Conservation (phyloP, 2,797 vertebrate species). For the Melanotaenia trifasciata region DNA sequence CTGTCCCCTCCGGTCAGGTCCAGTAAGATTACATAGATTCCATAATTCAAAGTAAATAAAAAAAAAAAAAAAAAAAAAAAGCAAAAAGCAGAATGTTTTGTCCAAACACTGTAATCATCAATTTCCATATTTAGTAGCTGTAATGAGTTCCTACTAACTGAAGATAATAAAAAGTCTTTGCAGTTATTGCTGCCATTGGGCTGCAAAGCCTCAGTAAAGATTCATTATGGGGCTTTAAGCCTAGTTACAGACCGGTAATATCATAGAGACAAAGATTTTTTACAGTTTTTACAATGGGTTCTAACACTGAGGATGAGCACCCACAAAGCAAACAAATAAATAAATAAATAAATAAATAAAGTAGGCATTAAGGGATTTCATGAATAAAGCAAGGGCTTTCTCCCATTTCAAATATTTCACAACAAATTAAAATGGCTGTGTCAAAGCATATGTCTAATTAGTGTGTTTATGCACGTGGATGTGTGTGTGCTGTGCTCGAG, state of each 20-base stretch:
- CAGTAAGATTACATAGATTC: too few relatives aligned
- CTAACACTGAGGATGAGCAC: slow-evolving; percentile 7
- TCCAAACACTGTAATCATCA: not conserved
- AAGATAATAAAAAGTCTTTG: not conserved
- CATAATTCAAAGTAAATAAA: too few relatives aligned
- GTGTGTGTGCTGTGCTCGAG: slow-evolving; percentile 61
- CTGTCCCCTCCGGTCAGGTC: too few relatives aligned
- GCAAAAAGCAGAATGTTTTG: too few relatives aligned
- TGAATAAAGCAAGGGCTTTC: slow-evolving; percentile 46
- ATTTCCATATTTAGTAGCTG: not conserved
- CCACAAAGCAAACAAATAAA: slow-evolving; percentile 16
- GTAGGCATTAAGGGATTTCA: slow-evolving; percentile 36
- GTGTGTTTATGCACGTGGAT: slow-evolving; percentile 39
- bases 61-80: too few relatives aligned
- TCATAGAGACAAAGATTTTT: not conserved
- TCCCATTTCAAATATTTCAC: slow-evolving; percentile 63
- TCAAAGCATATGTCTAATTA: slow-evolving; percentile 77
- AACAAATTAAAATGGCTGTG: slow-evolving; percentile 72
- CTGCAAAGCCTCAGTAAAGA: not conserved
- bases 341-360: slow-evolving; percentile 1
- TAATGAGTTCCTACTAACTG: not conserved
- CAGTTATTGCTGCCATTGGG: slow-evolving; percentile 1
- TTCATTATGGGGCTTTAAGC: not conserved
- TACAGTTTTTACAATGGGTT: not conserved
- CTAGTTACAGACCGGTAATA: not conserved